phyloP scores from a whole-genome alignment of 2,113 vertebrate genomes.

The Cichladusa arquata region DNA sequence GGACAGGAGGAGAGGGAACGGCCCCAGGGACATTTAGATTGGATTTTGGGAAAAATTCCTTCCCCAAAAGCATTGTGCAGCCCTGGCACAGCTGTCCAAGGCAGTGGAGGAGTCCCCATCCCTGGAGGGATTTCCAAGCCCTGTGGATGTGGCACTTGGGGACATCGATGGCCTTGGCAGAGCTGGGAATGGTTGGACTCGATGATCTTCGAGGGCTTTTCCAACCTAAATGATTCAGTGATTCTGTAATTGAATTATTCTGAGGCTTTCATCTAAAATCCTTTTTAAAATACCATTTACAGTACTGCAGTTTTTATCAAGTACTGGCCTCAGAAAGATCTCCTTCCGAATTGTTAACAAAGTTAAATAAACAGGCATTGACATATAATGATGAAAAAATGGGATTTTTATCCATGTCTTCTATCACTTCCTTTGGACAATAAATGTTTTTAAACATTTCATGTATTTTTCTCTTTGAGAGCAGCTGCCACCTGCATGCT shows the following conservation, averaged over 20 bases:
- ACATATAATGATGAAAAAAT: neutral
- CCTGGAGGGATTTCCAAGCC: neutral
- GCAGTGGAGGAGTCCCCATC: fast-evolving
- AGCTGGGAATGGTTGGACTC: neutral
- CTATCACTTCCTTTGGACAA: neutral
- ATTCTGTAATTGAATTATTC: neutral
- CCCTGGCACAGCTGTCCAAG: neutral
- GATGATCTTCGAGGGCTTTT: neutral
- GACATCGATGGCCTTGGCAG: neutral
- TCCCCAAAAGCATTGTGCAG: fast-evolving
- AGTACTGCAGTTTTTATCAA: neutral
- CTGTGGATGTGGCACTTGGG: neutral
- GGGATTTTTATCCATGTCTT: neutral
- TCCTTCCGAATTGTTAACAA: neutral
- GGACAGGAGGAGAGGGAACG: too few relatives aligned
- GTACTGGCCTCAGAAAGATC: neutral
- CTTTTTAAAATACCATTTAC: neutral
- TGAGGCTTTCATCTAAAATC: neutral
- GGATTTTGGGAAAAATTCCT: fast-evolving
- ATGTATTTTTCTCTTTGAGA: neutral
- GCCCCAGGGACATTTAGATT: fast-evolving
- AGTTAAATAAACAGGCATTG: neutral
- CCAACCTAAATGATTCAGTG: neutral
- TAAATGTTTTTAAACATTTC: neutral
- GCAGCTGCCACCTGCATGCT: neutral